Evolutionary conservation across 2,113 vertebrate genomes (phyloP).

Genomic region (Leptocoma aspasia): DNA sequence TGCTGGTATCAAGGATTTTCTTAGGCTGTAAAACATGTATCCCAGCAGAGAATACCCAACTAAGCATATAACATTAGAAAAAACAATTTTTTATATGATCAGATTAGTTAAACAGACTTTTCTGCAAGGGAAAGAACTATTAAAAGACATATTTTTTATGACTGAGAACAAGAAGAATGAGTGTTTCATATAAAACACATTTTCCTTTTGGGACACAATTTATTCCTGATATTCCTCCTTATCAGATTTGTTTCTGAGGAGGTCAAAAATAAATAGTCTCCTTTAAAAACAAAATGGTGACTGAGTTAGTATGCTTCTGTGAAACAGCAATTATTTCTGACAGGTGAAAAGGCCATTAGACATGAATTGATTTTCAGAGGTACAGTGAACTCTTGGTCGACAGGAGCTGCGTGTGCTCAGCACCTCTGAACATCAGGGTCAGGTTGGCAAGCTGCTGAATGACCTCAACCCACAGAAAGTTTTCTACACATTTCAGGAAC

Average conservation of each 20-base stretch:
- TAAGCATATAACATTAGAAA: constrained; percentile 16
- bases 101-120: constrained; percentile 47
- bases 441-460: background rate
- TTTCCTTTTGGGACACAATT: constrained; percentile 45
- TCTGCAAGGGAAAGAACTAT: background rate
- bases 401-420: background rate
- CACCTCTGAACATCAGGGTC: constrained; percentile 33
- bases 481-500: background rate
- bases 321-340: constrained; percentile 56
- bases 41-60: background rate
- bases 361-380: constrained; percentile 42
- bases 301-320: constrained; percentile 25
- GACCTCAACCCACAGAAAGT: background rate
- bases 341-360: constrained; percentile 52
- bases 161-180: constrained; percentile 29
- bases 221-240: background rate
- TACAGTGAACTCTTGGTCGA: background rate
- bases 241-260: background rate
- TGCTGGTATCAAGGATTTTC: constrained; percentile 18
- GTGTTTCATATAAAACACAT: constrained; percentile 24
- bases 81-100: background rate
- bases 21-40: background rate
- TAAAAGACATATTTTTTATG: constrained; percentile 35
- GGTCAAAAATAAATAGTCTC: constrained; percentile 17
- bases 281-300: constrained; percentile 30